phyloP scores from a whole-genome alignment of 2,113 vertebrate genomes.

The Cyprinus carpio region DNA sequence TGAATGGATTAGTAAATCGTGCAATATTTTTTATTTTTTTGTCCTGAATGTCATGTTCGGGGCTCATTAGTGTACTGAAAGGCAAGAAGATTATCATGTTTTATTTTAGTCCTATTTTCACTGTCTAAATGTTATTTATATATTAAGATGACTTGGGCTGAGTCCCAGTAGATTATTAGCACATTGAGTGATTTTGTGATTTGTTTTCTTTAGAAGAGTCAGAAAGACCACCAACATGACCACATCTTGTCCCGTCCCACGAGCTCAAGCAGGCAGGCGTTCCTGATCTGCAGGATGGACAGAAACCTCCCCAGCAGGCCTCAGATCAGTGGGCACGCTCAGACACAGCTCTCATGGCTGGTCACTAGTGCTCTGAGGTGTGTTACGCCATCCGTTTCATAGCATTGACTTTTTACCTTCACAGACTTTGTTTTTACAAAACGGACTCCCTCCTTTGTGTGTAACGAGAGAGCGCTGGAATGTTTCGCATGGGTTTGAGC shows the following conservation, averaged over 20 bases:
- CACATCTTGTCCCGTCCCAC: conserved; percentile 42
- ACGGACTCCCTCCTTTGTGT: neutral
- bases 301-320: conserved; percentile 25
- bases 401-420: conserved; percentile 21
- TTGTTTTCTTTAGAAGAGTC: conserved; percentile 67
- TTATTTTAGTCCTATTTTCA: no score
- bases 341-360: neutral
- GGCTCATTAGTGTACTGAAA: no score
- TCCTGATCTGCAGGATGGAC: conserved; percentile 53
- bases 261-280: conserved; percentile 47
- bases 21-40: no score
- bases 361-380: conserved; percentile 13
- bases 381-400: conserved; percentile 16
- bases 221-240: conserved; percentile 75
- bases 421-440: conserved; percentile 27
- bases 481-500: conserved; percentile 68
- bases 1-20: no score
- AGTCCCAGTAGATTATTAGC: neutral
- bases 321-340: neutral
- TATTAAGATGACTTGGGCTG: no score
- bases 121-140: no score
- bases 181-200: conserved; percentile 34
- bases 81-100: no score
- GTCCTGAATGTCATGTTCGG: no score
- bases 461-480: conserved; percentile 36